A percentile compares a stretch with the other conserved stretches of the same genome.
phyloP scores from a whole-genome alignment of 2,797 vertebrate genomes.

The Argya squamiceps region DNA sequence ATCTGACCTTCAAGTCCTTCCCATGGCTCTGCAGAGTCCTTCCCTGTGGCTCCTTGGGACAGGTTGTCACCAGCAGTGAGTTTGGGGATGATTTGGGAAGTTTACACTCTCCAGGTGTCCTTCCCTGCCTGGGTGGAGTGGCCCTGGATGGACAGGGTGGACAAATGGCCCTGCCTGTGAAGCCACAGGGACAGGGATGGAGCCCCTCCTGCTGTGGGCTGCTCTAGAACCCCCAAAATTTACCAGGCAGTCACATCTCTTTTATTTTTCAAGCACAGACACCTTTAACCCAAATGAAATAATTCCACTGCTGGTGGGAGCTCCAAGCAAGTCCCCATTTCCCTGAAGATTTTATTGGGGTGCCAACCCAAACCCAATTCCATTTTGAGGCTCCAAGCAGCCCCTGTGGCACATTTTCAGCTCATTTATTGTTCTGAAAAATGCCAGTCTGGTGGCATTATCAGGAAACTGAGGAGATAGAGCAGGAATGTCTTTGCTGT shows the following conservation, averaged over 20 bases:
- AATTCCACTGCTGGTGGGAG: background rate
- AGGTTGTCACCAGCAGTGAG: accelerated
- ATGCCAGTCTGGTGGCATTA: slow-evolving; percentile 8
- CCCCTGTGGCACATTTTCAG: background rate
- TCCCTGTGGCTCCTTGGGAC: background rate
- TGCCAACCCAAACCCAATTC: background rate
- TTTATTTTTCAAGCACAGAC: background rate
- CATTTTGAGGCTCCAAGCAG: background rate
- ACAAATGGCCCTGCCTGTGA: background rate
- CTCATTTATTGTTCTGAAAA: background rate
- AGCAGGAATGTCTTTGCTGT: background rate
- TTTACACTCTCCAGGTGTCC: background rate
- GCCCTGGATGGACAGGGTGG: background rate
- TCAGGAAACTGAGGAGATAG: background rate
- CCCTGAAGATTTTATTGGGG: background rate
- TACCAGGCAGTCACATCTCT: background rate
- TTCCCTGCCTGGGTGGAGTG: background rate
- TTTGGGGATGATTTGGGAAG: background rate
- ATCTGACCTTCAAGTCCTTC: accelerated
- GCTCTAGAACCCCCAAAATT: accelerated
- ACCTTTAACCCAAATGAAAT: background rate
- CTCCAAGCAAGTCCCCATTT: background rate
- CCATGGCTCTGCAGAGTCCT: background rate
- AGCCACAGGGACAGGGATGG: accelerated
- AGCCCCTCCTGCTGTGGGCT: background rate